phyloP scores from a whole-genome alignment of 2,888 invertebrate genomes.

The Himalopsyche tibetana region DNA sequence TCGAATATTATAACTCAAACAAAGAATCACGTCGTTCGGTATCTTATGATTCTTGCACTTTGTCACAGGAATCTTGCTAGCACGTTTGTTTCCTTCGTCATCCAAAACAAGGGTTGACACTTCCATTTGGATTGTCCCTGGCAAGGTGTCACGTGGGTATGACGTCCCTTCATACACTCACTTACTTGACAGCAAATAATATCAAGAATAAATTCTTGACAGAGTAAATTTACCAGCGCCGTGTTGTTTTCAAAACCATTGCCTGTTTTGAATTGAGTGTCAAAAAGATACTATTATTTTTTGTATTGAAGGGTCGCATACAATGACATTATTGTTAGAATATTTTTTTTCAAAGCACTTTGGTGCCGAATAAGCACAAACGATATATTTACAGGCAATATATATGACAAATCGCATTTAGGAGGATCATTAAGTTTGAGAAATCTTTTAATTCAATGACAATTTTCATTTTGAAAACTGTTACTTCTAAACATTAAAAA shows the following conservation, averaged over 20 bases:
- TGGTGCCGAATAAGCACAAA: no score
- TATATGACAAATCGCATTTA: no score
- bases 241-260: constrained; percentile 15
- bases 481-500: no score
- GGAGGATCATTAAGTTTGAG: no score
- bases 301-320: no score
- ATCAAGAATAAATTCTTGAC: constrained; percentile 52
- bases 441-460: no score
- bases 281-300: neutral
- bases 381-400: no score
- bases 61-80: constrained; percentile 53
- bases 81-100: constrained; percentile 62
- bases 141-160: constrained; percentile 61
- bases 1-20: no score
- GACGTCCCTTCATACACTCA: constrained; percentile 59
- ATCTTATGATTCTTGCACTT: constrained; percentile 53
- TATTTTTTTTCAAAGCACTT: no score
- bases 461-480: no score
- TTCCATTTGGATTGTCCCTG: constrained; percentile 64
- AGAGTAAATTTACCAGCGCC: constrained; percentile 27
- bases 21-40: neutral
- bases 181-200: constrained; percentile 49
- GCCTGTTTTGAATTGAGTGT: constrained; percentile 17
- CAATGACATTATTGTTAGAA: no score
- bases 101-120: constrained; percentile 65